Base-by-base conservation (phyloP, 2,797 vertebrate genomes). In the Prunella strophiata region DNA sequence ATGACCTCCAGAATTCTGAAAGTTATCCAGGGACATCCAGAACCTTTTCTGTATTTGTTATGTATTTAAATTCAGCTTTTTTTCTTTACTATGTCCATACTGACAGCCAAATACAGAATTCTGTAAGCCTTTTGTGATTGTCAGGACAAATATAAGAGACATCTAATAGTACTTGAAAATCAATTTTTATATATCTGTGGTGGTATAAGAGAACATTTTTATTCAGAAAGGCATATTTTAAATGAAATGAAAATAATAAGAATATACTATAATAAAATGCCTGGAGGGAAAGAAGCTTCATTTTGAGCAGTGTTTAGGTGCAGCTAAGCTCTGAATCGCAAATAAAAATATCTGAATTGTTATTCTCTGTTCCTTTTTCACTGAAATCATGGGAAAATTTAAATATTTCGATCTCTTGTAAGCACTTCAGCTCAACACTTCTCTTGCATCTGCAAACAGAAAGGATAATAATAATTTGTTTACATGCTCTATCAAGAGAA, bases 361-460 rank as follows among this genome's bases (percentile, higher is more conserved):
- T 79, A 32, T 77, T 81, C 36, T 65, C 16, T 26, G 10, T 20
- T 81, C 45, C 7, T 59, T 34, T 70, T 89, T 86, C 66, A 54
- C 11, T 86, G 50, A 42, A 38, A 52, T 67, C 30, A 20, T 63
- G 50, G 66, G 72, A 91, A 91, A 40, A 93, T 94, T 94, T 92
- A 96, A 95, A 92, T 51, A 94, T 92, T 89, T 54, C 74, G 81
- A 62, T 63, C 90, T 67, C 91, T 89, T 96, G 67, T 94, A 92
- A 94, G 34, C 38, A 65, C 61, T 93, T 93, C 70, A 88, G 67
- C 48, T 86, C 59, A 92, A 57, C 94, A 82, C 54, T 95, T 96
- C 80, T 72, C 52, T 88, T 75, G 71, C 74, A 91, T 96, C 94
- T 93, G 74, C 67, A 94, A 95, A 97, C 43, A 97, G 68, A 52